phyloP scores from a whole-genome alignment of 2,113 vertebrate species.

The human (Homo sapiens) region DNA sequence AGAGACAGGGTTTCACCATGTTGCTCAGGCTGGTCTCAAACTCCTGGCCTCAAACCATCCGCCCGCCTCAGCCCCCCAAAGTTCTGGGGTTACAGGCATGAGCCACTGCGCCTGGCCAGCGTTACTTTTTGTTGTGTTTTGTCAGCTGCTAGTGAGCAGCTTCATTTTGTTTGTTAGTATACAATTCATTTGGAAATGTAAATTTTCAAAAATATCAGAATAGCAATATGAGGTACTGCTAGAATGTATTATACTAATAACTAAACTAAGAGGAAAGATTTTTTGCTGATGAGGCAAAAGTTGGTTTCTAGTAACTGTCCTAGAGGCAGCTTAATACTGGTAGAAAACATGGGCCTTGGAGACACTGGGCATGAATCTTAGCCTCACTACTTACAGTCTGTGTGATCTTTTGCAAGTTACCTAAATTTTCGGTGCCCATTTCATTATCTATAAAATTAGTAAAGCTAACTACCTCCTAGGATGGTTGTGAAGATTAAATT shows the following conservation, averaged over 20 bases:
- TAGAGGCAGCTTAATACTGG: background rate
- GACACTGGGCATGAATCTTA: background rate
- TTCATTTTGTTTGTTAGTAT: background rate
- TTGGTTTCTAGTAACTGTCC: background rate
- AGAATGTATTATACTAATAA: background rate
- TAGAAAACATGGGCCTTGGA: background rate
- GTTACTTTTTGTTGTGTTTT: no score
- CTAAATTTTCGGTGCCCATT: background rate
- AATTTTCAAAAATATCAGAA: background rate
- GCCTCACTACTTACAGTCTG: background rate
- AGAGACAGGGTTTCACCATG: no score
- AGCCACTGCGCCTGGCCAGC: no score
- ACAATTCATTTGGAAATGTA: background rate
- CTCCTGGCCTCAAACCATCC: no score
- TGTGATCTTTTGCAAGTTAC: constrained; percentile 23
- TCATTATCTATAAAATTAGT: background rate
- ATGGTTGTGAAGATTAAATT: background rate
- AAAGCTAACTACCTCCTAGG: background rate
- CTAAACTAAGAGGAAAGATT: background rate
- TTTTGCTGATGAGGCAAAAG: background rate
- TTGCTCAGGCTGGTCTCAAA: no score
- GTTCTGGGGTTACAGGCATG: no score
- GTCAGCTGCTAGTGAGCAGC: background rate
- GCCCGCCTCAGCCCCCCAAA: no score
- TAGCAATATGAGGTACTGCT: background rate